Percentiles rank a stretch among this genome's conserved stretches.
These are phyloP conservation scores for Paratilapia polleni DNA, from an alignment of 2,113 vertebrate species.

Conservation along the genomic window DNA sequence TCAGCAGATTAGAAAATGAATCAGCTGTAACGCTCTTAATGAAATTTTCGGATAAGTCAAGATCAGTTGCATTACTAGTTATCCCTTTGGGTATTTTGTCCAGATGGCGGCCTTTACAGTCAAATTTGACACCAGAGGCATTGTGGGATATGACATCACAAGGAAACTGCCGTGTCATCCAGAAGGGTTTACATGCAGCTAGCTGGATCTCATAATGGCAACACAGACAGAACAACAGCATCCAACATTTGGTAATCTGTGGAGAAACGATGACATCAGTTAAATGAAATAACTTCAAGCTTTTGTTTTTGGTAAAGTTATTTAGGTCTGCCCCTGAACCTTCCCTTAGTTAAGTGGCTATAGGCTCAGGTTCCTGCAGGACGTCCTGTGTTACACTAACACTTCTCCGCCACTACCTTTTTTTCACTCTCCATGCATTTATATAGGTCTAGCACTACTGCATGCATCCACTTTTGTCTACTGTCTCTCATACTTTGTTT, in stretches of 20 bases:
- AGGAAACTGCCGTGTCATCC: constrained; percentile 68
- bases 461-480: background rate
- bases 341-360: no score
- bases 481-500: background rate
- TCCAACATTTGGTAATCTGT: constrained; percentile 59
- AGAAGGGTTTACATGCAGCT: constrained; percentile 13
- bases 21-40: constrained; percentile 66
- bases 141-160: constrained; percentile 63
- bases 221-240: constrained; percentile 45
- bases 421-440: background rate
- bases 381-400: background rate
- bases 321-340: background rate
- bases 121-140: constrained; percentile 52
- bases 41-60: constrained; percentile 77
- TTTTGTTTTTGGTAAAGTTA: background rate
- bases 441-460: background rate
- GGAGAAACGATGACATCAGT: constrained; percentile 33
- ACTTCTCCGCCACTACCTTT: background rate
- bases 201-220: constrained; percentile 33
- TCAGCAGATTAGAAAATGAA: constrained; percentile 65
- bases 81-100: constrained; percentile 69
- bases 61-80: constrained; percentile 66
- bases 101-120: constrained; percentile 70
- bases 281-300: background rate
- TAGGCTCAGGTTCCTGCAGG: background rate